Base-by-base conservation (phyloP, 2,888 invertebrate species). In the Priocnemis perturbator region DNA sequence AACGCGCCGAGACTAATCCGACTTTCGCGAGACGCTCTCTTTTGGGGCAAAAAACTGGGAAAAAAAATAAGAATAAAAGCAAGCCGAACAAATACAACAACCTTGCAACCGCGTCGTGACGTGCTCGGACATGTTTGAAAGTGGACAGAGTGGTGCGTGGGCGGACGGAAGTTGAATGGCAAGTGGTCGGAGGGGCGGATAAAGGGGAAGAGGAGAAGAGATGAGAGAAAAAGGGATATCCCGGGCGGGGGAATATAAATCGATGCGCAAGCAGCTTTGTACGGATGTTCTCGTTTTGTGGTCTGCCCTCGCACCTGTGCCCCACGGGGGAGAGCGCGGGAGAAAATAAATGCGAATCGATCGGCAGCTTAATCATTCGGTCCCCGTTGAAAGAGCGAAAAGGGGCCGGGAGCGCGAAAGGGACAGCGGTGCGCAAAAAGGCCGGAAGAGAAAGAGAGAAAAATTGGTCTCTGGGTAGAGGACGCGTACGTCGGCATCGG, bases 301-400 rank as follows among this genome's bases (percentile, higher is more conserved):
- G 79, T 77, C 64, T 74, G 62, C 68, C 61, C 57, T 78, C 69
- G 71, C 81, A 81, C 74, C 80, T 79, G 79, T 71, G 77, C 64
- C 78, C 74, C 68, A 58, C 65, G 67, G 70, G 73, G 58, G 23
- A 60, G 17, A 57, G 5, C 50, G 48, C 30, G 26, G 37, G 56
- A 61, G 73, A 74, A 78, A 80, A 81, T 81, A 77, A 81, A 81
- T 81, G 76, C 74, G 76, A 75, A 81, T 81, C 79, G 81, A 81
- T 81, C 72, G 81, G 67, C 53, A 66, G 74, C 78, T 81, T 81
- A 80, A 81, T 81, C 78, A 81, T 80, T 77, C 80, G 61, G 67
- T 67, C 14, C 61, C 69, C 73, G 79, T 71, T 74, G 79, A 79
- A 77, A 79, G 77, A 57, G 58, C 60, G 65, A 56, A 68, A 61